Evolutionary conservation across 2,888 invertebrate genomes (phyloP).

Genomic region (Mesochorus sp.): DNA sequence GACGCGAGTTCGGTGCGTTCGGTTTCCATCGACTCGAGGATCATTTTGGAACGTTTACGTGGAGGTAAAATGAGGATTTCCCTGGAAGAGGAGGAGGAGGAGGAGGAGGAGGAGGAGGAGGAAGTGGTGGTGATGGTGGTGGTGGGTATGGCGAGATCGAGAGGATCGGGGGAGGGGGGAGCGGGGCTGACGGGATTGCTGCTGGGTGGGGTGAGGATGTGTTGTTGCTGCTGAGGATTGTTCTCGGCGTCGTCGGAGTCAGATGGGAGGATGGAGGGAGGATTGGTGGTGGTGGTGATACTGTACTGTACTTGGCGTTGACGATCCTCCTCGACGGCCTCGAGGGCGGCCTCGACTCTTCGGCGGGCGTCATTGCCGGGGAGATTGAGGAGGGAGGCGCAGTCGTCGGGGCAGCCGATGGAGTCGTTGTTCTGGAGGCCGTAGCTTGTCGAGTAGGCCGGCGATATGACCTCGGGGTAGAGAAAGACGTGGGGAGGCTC

Average conservation of each 20-base stretch:
- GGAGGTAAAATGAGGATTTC: constrained; percentile 88
- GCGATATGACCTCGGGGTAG: constrained; percentile 69
- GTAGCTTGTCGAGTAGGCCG: constrained; percentile 69
- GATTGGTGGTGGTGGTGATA: not conserved
- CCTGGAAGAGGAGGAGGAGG: too few relatives aligned
- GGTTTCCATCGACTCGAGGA: constrained; percentile 86
- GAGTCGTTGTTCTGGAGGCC: constrained; percentile 57
- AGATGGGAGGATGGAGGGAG: too few relatives aligned
- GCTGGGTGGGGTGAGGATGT: constrained; percentile 84
- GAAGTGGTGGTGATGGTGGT: too few relatives aligned
- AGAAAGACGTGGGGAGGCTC: constrained; percentile 71
- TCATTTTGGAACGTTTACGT: constrained; percentile 90
- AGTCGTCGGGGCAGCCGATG: constrained; percentile 52
- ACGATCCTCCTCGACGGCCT: constrained; percentile 83
- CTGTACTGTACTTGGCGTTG: constrained; percentile 66
- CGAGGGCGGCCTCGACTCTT: constrained; percentile 86
- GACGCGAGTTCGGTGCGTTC: constrained; percentile 77
- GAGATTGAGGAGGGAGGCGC: constrained; percentile 74
- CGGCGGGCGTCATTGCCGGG: constrained; percentile 85
- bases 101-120: too few relatives aligned
- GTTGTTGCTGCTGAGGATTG: constrained; percentile 66
- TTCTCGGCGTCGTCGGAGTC: not conserved
- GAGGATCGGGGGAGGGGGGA: constrained; percentile 84
- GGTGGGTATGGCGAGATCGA: constrained; percentile 82
- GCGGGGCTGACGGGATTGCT: constrained; percentile 84